A percentile compares a stretch with the other conserved stretches of the same genome.
These are phyloP conservation scores for Sipha flava DNA, from an alignment of 1,140 invertebrate genomes.

Conservation along the genomic window DNA sequence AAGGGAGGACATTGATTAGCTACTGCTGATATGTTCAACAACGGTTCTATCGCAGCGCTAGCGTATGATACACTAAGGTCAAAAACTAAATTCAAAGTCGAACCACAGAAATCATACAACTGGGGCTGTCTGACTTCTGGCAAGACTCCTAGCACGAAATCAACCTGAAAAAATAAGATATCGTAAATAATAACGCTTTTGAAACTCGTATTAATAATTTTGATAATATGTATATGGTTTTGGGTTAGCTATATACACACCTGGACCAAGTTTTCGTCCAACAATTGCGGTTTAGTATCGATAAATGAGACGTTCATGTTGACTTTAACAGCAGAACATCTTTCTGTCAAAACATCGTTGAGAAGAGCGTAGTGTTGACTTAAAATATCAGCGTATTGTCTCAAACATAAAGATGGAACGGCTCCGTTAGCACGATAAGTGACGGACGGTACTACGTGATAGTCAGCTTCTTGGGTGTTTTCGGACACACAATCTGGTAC, in stretches of 20 bases:
- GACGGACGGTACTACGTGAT: conserved; percentile 81
- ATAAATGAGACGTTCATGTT: conserved; percentile 89
- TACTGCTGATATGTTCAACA: conserved; percentile 79
- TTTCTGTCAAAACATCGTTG: conserved; percentile 72
- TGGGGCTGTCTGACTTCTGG: conserved; percentile 79
- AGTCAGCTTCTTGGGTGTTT: conserved; percentile 86
- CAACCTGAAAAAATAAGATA: conserved; percentile 15
- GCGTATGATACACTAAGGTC: conserved; percentile 87
- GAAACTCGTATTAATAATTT: no score
- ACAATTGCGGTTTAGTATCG: conserved; percentile 61
- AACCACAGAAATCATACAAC: conserved; percentile 88
- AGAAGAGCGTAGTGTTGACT: conserved; percentile 70
- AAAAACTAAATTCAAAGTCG: conserved; percentile 85
- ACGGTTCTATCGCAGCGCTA: conserved; percentile 78
- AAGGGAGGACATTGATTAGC: conserved; percentile 85
- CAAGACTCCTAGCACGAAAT: conserved; percentile 48
- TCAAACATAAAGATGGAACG: conserved; percentile 69
- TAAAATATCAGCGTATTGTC: conserved; percentile 76
- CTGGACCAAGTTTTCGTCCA: conserved; percentile 78
- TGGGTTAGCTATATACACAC: no score
- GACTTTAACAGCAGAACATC: conserved; percentile 89
- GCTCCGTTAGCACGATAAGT: conserved; percentile 83
- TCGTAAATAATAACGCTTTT: no score
- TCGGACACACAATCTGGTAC: conserved; percentile 90
- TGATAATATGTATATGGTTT: no score